phyloP scores from a whole-genome alignment of 2,797 vertebrate species.

The Dipus sagitta region DNA sequence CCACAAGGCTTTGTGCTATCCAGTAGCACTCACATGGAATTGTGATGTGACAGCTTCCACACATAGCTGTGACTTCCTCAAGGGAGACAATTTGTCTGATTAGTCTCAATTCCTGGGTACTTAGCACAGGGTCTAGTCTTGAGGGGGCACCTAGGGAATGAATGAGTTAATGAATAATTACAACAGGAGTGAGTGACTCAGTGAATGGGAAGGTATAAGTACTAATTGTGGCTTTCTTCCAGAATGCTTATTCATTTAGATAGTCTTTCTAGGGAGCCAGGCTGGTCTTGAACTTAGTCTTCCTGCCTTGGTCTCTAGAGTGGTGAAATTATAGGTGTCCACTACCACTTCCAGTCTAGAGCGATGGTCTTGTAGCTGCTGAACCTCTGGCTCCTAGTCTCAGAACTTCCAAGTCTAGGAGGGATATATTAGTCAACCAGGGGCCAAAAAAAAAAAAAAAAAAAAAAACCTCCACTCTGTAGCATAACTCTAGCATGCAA shows the following conservation, averaged over 20 bases:
- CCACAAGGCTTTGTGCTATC: neutral
- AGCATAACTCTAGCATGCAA: neutral
- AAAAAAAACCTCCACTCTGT: neutral
- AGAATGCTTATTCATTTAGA: neutral
- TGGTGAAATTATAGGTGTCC: too few species aligned
- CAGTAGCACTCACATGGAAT: neutral
- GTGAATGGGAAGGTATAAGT: neutral
- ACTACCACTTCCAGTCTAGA: neutral
- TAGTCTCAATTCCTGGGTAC: neutral
- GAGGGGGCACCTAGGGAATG: neutral
- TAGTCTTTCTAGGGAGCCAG: too few species aligned
- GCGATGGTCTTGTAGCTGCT: neutral
- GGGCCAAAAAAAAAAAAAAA: neutral
- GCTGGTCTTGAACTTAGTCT: too few species aligned
- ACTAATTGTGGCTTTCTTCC: neutral
- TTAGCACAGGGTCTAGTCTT: neutral
- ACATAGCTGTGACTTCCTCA: neutral
- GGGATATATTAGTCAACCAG: neutral
- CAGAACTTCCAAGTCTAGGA: neutral
- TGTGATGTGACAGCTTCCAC: neutral
- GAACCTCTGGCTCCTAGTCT: neutral
- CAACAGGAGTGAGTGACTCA: neutral
- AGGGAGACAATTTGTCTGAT: neutral
- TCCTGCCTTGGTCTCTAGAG: too few species aligned
- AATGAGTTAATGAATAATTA: neutral